A percentile compares a stretch with the other conserved stretches of the same genome.
These are phyloP conservation scores for Ophiothrix spiculata DNA, from an alignment of 35 echinoderm and acorn worm species.

Conservation along the genomic window DNA sequence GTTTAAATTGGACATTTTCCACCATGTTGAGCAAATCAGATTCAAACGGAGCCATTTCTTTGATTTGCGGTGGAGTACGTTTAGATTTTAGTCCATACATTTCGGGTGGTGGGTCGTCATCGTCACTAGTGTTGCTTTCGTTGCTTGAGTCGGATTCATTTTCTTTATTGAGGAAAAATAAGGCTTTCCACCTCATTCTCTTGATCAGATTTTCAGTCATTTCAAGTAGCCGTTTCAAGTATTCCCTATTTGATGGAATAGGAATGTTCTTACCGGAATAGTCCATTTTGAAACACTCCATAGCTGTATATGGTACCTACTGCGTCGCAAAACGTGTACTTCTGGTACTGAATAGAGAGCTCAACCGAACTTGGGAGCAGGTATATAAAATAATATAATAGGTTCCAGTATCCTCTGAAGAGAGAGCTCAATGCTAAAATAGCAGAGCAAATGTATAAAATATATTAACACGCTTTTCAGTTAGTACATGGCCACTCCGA, in stretches of 20 bases:
- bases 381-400: too few relatives aligned
- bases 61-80: background rate
- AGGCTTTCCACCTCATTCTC: conserved; percentile 38
- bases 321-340: too few relatives aligned
- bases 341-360: background rate
- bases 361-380: too few relatives aligned
- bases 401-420: too few relatives aligned
- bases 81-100: background rate
- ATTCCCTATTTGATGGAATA: background rate
- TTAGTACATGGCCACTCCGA: too few relatives aligned
- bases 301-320: background rate
- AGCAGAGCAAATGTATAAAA: too few relatives aligned
- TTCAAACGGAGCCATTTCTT: background rate
- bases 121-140: background rate
- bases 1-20: background rate
- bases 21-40: background rate
- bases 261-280: conserved; percentile 43
- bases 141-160: background rate
- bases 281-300: conserved; percentile 29
- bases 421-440: too few relatives aligned
- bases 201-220: conserved; percentile 26
- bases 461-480: too few relatives aligned
- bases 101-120: background rate
- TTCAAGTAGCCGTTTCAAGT: conserved; percentile 26
- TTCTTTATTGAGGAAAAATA: background rate